Percentiles rank a stretch among this genome's conserved stretches.
Conservation (phyloP, 2,888 invertebrate genomes). For the Leptinotarsa tumamoca region DNA sequence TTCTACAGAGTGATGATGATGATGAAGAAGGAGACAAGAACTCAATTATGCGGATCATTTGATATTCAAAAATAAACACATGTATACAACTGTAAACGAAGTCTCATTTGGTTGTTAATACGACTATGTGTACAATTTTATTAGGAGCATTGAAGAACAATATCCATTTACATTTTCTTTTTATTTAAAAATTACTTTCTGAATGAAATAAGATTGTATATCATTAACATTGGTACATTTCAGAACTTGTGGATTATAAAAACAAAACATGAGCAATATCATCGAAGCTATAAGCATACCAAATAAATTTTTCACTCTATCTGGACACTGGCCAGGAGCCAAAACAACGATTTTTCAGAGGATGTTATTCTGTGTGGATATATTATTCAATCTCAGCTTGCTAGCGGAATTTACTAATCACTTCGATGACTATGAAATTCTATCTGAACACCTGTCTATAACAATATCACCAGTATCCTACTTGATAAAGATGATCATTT, state of each 20-base stretch:
- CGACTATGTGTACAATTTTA: too few relatives aligned
- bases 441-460: constrained; percentile 27
- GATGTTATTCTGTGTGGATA: background rate
- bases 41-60: too few relatives aligned
- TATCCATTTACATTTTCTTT: too few relatives aligned
- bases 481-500: constrained; percentile 26
- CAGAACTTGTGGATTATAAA: background rate
- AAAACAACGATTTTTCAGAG: background rate
- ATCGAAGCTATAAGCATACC: constrained; percentile 23
- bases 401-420: constrained; percentile 20
- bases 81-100: too few relatives aligned
- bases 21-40: too few relatives aligned
- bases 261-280: constrained; percentile 6
- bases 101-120: too few relatives aligned
- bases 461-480: constrained; percentile 27
- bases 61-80: too few relatives aligned
- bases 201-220: too few relatives aligned
- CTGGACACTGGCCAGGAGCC: constrained; percentile 28
- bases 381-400: constrained; percentile 14
- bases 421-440: constrained; percentile 22
- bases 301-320: constrained; percentile 6
- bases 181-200: too few relatives aligned
- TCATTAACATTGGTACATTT: too few relatives aligned
- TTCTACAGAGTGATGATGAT: too few relatives aligned
- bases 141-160: too few relatives aligned